Evolutionary conservation across 2,113 vertebrate species (phyloP).

Genomic region (Protobothrops flavoviridis): DNA sequence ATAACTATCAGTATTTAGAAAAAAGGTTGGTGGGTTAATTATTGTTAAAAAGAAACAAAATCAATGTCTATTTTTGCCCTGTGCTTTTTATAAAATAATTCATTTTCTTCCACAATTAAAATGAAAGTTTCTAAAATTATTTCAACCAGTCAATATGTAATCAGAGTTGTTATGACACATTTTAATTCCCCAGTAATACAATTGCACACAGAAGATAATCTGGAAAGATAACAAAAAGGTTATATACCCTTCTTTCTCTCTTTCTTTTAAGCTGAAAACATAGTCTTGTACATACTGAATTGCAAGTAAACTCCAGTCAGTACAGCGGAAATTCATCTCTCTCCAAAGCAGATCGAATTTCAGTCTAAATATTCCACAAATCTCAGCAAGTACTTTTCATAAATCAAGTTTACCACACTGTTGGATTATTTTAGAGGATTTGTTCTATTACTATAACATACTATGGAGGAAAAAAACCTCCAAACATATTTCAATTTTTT

Average conservation of each 20-base stretch:
- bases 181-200: not conserved
- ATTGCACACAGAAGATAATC: slow-evolving; percentile 4
- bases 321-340: not conserved
- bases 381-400: not conserved
- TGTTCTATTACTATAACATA: slow-evolving; percentile 25
- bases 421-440: not conserved
- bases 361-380: not conserved
- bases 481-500: slow-evolving; percentile 23
- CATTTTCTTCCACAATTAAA: not conserved
- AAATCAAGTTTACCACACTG: slow-evolving; percentile 7
- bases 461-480: slow-evolving; percentile 19
- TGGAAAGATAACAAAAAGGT: not conserved
- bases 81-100: not conserved
- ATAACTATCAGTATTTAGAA: slow-evolving; percentile 48
- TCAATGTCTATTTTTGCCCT: not conserved
- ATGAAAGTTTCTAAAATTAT: slow-evolving; percentile 21
- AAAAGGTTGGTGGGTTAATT: slow-evolving; percentile 30
- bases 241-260: not conserved
- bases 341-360: not conserved
- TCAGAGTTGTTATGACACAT: slow-evolving; percentile 1
- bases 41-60: not conserved
- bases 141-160: not conserved
- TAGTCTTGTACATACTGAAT: not conserved
- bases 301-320: not conserved
- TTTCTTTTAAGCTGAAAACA: not conserved